phyloP scores from a whole-genome alignment of 2,888 invertebrate genomes.

The Erebia palarica region DNA sequence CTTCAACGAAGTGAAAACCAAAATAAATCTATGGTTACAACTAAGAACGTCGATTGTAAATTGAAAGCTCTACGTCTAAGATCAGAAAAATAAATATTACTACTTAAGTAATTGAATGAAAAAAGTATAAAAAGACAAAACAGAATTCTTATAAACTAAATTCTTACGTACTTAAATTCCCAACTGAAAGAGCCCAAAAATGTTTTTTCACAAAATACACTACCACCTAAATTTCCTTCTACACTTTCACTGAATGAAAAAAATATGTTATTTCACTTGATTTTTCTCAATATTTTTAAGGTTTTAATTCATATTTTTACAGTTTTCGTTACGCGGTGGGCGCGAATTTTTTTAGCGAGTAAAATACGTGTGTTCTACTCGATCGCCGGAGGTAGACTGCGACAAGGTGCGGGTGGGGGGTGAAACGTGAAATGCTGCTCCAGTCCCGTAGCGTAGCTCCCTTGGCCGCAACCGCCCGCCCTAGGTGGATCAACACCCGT shows the following conservation, averaged over 20 bases:
- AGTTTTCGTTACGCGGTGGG: conserved; percentile 39
- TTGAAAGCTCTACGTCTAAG: too few relatives aligned
- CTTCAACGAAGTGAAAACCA: too few relatives aligned
- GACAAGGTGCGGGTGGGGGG: conserved; percentile 53
- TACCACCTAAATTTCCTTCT: conserved; percentile 33
- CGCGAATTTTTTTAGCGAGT: conserved; percentile 34
- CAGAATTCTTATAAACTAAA: conserved; percentile 1
- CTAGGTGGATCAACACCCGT: conserved; percentile 44
- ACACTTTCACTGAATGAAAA: conserved; percentile 37
- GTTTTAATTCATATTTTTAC: conserved; percentile 48
- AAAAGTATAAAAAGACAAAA: neutral
- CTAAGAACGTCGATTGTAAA: too few relatives aligned
- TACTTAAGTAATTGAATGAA: neutral
- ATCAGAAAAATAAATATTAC: neutral
- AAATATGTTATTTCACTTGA: conserved; percentile 4
- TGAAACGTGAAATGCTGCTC: conserved; percentile 36
- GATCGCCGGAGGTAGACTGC: conserved; percentile 54
- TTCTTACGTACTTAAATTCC: conserved; percentile 45
- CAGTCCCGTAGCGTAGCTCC: conserved; percentile 36
- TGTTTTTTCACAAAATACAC: conserved; percentile 39
- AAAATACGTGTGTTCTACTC: conserved; percentile 40
- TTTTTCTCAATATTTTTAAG: conserved; percentile 20
- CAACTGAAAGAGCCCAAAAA: conserved; percentile 33
- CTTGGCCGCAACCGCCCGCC: conserved; percentile 54
- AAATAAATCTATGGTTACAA: too few relatives aligned